A percentile compares a stretch with the other conserved stretches of the same genome.
Evolutionary conservation across 2,113 vertebrate genomes (phyloP).

Genomic region (Speoplatyrhinus poulsoni): DNA sequence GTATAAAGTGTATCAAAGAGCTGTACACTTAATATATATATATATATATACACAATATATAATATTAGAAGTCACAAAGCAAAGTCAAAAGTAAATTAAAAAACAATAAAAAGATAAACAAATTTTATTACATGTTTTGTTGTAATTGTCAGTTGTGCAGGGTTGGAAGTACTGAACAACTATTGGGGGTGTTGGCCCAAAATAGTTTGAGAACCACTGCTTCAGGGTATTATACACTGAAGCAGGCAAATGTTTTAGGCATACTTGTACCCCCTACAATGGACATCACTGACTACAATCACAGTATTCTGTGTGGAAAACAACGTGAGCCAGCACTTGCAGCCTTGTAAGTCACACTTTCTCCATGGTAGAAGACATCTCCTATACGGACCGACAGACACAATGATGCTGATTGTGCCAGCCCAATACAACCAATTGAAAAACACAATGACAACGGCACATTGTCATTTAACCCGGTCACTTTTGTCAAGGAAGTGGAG

Average conservation of each 20-base stretch:
- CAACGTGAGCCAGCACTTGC: slow-evolving; percentile 41
- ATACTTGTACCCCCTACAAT: neutral
- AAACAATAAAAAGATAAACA: too few relatives aligned
- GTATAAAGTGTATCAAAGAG: too few relatives aligned
- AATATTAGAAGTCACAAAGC: too few relatives aligned
- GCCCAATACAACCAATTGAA: slow-evolving; percentile 35
- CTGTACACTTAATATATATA: too few relatives aligned
- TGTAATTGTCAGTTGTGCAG: too few relatives aligned
- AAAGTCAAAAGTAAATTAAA: too few relatives aligned
- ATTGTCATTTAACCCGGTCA: slow-evolving; percentile 38
- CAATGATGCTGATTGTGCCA: slow-evolving; percentile 68
- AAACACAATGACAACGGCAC: slow-evolving; percentile 57
- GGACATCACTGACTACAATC: slow-evolving; percentile 25
- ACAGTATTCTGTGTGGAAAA: slow-evolving; percentile 28
- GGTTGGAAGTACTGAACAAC: too few relatives aligned
- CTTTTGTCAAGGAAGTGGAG: slow-evolving; percentile 59
- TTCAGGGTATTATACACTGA: neutral
- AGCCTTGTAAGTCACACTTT: slow-evolving; percentile 44
- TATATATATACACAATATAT: too few relatives aligned
- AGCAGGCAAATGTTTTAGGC: slow-evolving; percentile 12
- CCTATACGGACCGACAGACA: slow-evolving; percentile 41
- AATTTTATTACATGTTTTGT: too few relatives aligned
- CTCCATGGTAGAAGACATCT: slow-evolving; percentile 56
- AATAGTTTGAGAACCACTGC: too few relatives aligned
- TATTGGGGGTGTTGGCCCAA: too few relatives aligned